These are phyloP conservation scores for Paracanthobrama guichenoti DNA, from an alignment of 2,113 vertebrate species.

Conservation along the genomic window DNA sequence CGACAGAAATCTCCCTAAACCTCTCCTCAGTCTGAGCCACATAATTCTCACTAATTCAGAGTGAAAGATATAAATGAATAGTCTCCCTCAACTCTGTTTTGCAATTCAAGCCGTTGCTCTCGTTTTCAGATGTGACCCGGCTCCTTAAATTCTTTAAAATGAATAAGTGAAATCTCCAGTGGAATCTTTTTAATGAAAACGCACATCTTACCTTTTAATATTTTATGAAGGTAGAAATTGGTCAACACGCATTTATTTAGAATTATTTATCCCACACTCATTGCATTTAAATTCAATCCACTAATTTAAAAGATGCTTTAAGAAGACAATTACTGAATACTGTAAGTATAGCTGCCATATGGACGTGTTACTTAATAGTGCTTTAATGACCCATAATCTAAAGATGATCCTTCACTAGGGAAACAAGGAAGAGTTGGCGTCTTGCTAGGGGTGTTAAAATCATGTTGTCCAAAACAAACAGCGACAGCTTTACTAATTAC, in stretches of 20 bases:
- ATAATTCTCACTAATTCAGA: background rate
- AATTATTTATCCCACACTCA: background rate
- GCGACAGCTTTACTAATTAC: background rate
- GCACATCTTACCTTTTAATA: background rate
- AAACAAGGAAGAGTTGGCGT: background rate
- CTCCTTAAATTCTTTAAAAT: background rate
- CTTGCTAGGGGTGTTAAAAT: slow-evolving; percentile 11
- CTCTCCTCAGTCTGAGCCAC: background rate
- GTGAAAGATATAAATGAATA: background rate
- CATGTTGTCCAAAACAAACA: background rate
- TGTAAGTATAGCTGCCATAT: background rate
- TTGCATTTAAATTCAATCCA: background rate
- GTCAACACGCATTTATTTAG: background rate
- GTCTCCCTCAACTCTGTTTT: background rate
- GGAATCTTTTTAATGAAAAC: background rate
- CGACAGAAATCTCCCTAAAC: background rate
- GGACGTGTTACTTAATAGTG: background rate
- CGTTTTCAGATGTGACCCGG: background rate
- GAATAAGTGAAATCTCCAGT: background rate
- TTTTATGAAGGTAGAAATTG: background rate
- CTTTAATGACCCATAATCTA: background rate
- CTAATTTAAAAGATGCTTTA: background rate
- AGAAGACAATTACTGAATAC: background rate
- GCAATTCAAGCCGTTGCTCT: background rate
- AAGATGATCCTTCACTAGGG: background rate